Percentiles rank a stretch among this genome's conserved stretches.
phyloP scores from a whole-genome alignment of 1,140 invertebrate species.

The Drosophila tropicalis region DNA sequence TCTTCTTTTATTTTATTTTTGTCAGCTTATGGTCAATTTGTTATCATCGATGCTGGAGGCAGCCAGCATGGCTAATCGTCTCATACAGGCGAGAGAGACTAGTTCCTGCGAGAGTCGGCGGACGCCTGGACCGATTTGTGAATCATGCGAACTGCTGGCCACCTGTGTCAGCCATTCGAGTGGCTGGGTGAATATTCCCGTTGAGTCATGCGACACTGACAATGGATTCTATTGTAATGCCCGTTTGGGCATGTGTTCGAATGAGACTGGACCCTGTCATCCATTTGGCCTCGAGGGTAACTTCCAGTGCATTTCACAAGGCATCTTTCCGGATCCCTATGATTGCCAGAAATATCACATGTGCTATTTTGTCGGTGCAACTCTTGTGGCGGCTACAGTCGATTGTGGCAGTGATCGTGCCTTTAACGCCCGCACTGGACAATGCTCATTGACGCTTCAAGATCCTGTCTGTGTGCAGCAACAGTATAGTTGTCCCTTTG shows the following conservation, averaged over 20 bases:
- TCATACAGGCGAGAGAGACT: slow-evolving; percentile 67
- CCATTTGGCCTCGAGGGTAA: slow-evolving; percentile 76
- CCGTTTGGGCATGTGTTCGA: slow-evolving; percentile 63
- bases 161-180: slow-evolving; percentile 76
- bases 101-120: slow-evolving; percentile 69
- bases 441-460: slow-evolving; percentile 68
- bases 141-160: slow-evolving; percentile 75
- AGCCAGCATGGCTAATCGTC: slow-evolving; percentile 51
- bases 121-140: slow-evolving; percentile 74
- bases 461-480: slow-evolving; percentile 57
- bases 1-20: not conserved
- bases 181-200: slow-evolving; percentile 78
- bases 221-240: slow-evolving; percentile 80
- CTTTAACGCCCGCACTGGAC: slow-evolving; percentile 69
- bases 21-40: slow-evolving; percentile 48
- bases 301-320: slow-evolving; percentile 79
- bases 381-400: slow-evolving; percentile 67
- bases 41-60: slow-evolving; percentile 15
- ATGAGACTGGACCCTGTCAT: slow-evolving; percentile 77
- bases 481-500: slow-evolving; percentile 68
- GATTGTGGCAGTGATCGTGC: slow-evolving; percentile 75
- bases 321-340: slow-evolving; percentile 83
- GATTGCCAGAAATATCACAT: slow-evolving; percentile 83
- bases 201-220: slow-evolving; percentile 74
- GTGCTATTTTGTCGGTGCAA: slow-evolving; percentile 76